Percentiles rank a stretch among this genome's conserved stretches.
These are phyloP conservation scores for Lepidurus packardi DNA, from an alignment of 1,140 invertebrate species.

Conservation along the genomic window DNA sequence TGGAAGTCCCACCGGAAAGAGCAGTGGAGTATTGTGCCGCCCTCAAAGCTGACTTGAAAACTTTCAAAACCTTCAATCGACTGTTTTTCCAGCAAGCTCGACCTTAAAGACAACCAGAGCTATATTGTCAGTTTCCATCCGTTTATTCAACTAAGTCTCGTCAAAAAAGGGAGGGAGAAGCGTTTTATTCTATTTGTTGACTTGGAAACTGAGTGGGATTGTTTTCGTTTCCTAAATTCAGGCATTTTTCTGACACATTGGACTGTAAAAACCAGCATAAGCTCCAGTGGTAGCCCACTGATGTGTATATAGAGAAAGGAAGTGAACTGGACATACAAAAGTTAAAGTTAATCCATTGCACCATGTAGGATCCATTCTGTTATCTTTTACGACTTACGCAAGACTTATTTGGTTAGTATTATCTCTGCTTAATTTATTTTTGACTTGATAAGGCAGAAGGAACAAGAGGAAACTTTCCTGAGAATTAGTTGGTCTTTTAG, in stretches of 20 bases:
- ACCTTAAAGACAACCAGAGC: slow-evolving; percentile 23
- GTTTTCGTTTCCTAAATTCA: not conserved
- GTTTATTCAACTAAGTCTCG: not conserved
- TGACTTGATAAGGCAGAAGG: too few species aligned
- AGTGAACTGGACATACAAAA: slow-evolving; percentile 15
- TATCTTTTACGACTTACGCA: not conserved
- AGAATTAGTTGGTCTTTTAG: too few species aligned
- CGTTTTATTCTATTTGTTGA: not conserved
- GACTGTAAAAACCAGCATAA: not conserved
- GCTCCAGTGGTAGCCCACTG: not conserved
- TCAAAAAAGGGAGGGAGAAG: not conserved
- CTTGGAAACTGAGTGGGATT: not conserved
- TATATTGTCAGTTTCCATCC: not conserved
- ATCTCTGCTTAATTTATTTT: too few species aligned
- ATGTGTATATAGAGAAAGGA: not conserved
- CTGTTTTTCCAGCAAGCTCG: slow-evolving; percentile 34
- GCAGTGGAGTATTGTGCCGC: slow-evolving; percentile 49
- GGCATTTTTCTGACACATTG: not conserved
- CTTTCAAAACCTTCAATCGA: slow-evolving; percentile 48
- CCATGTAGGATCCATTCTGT: not conserved
- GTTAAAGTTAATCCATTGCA: slow-evolving; percentile 22
- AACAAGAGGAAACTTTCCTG: too few species aligned
- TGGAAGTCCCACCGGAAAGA: slow-evolving; percentile 44
- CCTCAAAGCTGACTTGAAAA: slow-evolving; percentile 47
- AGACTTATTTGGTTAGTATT: not conserved